phyloP scores from a whole-genome alignment of 2,797 vertebrate genomes.

The Lithobates sylvaticus region DNA sequence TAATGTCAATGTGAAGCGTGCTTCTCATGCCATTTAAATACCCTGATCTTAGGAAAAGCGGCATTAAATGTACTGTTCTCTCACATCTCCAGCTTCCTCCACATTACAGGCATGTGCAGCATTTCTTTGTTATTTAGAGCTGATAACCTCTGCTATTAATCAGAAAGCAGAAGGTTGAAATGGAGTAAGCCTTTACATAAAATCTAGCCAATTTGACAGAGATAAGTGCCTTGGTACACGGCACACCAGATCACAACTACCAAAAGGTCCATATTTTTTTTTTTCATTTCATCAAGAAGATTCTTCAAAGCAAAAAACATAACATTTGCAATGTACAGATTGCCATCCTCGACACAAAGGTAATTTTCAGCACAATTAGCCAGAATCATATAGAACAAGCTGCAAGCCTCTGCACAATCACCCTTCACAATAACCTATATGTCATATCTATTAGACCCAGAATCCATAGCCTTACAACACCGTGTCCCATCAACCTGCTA shows the following conservation, averaged over 20 bases:
- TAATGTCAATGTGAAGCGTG: conserved; percentile 66
- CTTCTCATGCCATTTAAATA: conserved; percentile 69
- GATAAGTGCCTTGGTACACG: background rate
- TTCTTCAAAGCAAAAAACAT: background rate
- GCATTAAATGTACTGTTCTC: conserved; percentile 37
- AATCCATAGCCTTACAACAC: background rate
- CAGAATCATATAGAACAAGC: background rate
- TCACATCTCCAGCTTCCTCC: conserved; percentile 21
- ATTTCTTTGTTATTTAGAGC: conserved; percentile 52
- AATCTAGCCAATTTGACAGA: background rate
- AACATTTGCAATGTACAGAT: background rate
- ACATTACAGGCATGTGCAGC: conserved; percentile 33
- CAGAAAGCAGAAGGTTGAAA: conserved; percentile 5
- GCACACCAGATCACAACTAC: background rate
- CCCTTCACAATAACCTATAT: conserved; percentile 7
- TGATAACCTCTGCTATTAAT: conserved; percentile 39
- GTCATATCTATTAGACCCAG: background rate
- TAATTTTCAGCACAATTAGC: conserved; percentile 13
- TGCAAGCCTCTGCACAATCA: conserved; percentile 9
- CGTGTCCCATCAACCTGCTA: background rate
- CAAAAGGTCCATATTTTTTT: background rate
- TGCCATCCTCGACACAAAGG: background rate
- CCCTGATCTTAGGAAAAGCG: conserved; percentile 61
- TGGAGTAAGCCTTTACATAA: background rate
- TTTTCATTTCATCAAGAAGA: background rate